Conservation (phyloP, 2,113 vertebrate genomes). For the Lepidothrix coronata region DNA sequence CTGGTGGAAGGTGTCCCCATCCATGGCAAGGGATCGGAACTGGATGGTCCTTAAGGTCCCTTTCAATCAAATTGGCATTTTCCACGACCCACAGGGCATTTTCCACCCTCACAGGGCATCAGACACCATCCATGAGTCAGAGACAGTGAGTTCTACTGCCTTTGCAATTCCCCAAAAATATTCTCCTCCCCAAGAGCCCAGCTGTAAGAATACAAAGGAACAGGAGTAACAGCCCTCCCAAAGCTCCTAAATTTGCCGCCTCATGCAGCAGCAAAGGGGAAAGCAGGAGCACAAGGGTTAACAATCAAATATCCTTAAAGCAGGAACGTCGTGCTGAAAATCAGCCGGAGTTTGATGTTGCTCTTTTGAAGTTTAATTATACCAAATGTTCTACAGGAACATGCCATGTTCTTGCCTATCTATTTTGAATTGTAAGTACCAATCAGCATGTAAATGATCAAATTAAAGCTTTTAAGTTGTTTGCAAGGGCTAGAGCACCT, state of each 20-base stretch:
- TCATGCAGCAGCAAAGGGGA: neutral
- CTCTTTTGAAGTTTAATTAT: slow-evolving; percentile 67
- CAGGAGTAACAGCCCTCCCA: neutral
- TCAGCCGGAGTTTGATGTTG: slow-evolving; percentile 22
- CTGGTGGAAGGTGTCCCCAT: neutral
- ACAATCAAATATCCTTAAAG: slow-evolving; percentile 32
- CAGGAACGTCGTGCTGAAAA: neutral
- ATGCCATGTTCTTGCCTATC: slow-evolving; percentile 47
- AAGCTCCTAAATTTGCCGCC: neutral
- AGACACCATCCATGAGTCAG: neutral
- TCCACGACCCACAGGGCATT: neutral
- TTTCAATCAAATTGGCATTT: neutral
- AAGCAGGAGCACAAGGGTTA: slow-evolving; percentile 37
- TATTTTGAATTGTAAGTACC: slow-evolving; percentile 56
- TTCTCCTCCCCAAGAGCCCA: neutral
- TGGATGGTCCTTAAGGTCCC: neutral
- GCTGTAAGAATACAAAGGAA: neutral
- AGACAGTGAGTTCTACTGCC: neutral
- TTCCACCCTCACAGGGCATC: neutral
- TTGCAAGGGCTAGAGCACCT: slow-evolving; percentile 49
- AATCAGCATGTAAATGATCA: slow-evolving; percentile 66
- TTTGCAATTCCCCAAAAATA: neutral
- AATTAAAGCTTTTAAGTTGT: slow-evolving; percentile 49
- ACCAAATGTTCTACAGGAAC: slow-evolving; percentile 60
- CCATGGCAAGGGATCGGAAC: neutral